Evolutionary conservation across 2,888 invertebrate species (phyloP).

Genomic region (Amphipoea oculea): DNA sequence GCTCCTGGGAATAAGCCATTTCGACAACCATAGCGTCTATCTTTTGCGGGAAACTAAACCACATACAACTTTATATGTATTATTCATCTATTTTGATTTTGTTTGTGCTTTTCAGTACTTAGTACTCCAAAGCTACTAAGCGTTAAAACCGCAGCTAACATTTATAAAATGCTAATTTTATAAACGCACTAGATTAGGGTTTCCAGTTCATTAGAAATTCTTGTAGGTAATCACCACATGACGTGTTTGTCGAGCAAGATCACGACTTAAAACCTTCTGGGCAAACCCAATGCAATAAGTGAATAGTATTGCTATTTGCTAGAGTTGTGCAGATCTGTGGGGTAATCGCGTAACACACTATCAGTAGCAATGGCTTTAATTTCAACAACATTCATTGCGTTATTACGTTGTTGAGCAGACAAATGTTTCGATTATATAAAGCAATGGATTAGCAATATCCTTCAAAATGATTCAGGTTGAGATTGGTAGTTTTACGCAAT

Average conservation of each 20-base stretch:
- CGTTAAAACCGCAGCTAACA: conserved; percentile 26
- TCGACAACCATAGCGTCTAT: not conserved
- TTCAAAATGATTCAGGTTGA: no score
- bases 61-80: no score
- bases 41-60: not conserved
- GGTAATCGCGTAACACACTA: no score
- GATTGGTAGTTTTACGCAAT: no score
- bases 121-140: not conserved
- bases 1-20: no score
- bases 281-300: conserved; percentile 31
- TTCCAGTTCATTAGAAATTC: conserved; percentile 17
- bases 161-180: not conserved
- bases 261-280: conserved; percentile 35
- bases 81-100: not conserved
- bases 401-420: no score
- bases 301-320: not conserved
- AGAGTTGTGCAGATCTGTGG: not conserved
- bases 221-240: not conserved
- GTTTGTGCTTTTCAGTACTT: not conserved
- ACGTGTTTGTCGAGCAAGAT: conserved; percentile 29
- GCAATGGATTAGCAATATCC: no score
- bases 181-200: conserved; percentile 1
- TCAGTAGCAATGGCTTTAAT: no score
- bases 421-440: no score
- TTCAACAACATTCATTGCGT: no score